These are phyloP conservation scores for Rutilus rutilus DNA, from an alignment of 2,113 vertebrate genomes.

Conservation along the genomic window DNA sequence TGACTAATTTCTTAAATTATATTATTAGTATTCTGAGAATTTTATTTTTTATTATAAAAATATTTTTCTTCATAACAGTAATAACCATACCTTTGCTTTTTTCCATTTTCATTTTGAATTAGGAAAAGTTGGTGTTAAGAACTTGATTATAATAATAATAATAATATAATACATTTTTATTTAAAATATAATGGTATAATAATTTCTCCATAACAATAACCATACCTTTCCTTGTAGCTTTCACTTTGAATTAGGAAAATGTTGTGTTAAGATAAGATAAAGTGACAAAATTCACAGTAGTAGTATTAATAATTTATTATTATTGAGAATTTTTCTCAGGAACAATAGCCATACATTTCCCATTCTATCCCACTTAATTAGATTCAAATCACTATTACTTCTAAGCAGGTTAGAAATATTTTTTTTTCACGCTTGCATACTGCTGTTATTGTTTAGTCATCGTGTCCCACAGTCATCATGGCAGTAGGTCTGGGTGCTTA, in stretches of 20 bases:
- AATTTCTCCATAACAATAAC: background rate
- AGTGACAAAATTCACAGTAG: background rate
- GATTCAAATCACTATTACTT: background rate
- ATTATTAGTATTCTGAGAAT: too few species aligned
- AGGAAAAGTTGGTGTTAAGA: background rate
- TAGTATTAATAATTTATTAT: background rate
- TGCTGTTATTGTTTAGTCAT: background rate
- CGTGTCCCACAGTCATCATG: conserved; percentile 44
- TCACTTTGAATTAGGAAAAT: background rate
- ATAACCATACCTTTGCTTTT: background rate
- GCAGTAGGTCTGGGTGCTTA: conserved; percentile 60
- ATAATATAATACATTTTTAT: too few species aligned
- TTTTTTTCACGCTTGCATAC: background rate
- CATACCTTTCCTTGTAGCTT: background rate
- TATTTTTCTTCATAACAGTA: background rate
- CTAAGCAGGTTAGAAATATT: background rate
- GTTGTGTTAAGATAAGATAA: background rate
- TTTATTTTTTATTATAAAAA: background rate
- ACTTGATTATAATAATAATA: background rate
- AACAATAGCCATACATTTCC: background rate
- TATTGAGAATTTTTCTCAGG: background rate
- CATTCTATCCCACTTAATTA: background rate
- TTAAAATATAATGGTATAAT: background rate
- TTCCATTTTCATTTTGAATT: background rate
- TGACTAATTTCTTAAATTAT: too few species aligned